Percentiles rank a stretch among this genome's conserved stretches.
These are phyloP conservation scores for Lophius piscatorius DNA, from an alignment of 2,113 vertebrate species.

Conservation along the genomic window DNA sequence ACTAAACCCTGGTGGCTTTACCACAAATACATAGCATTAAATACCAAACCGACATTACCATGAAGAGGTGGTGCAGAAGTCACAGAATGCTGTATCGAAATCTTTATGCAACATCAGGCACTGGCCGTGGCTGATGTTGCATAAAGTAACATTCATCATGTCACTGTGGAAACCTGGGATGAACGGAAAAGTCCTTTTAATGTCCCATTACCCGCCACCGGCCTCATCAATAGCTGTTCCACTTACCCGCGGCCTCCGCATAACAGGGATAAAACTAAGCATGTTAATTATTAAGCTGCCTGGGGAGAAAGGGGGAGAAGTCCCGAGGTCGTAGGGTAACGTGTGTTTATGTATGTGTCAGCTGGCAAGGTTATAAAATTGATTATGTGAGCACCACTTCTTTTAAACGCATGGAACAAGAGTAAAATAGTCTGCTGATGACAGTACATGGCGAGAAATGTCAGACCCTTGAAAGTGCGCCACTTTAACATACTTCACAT, in stretches of 20 bases:
- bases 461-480: slow-evolving; percentile 5
- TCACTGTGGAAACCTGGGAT: slow-evolving; percentile 47
- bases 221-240: slow-evolving; percentile 56
- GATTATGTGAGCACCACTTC: slow-evolving; percentile 30
- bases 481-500: no score
- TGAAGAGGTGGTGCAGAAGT: slow-evolving; percentile 1
- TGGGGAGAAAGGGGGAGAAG: slow-evolving; percentile 44
- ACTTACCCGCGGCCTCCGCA: slow-evolving; percentile 54
- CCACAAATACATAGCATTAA: no score
- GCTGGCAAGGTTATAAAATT: slow-evolving; percentile 33
- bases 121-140: slow-evolving; percentile 41
- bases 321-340: slow-evolving; percentile 34
- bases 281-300: slow-evolving; percentile 71
- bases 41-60: slow-evolving; percentile 16
- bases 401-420: slow-evolving; percentile 33
- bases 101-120: no score
- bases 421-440: slow-evolving; percentile 4
- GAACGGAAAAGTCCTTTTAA: slow-evolving; percentile 61
- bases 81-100: slow-evolving; percentile 3
- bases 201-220: slow-evolving; percentile 70
- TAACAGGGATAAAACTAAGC: slow-evolving; percentile 70
- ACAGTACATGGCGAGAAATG: slow-evolving; percentile 2
- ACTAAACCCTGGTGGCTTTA: no score
- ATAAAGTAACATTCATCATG: slow-evolving; percentile 48
- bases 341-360: slow-evolving; percentile 36